Evolutionary conservation across 2,113 vertebrate species (phyloP), one percentile per base, ranked within the genome.

Genomic region (Myodes glareolus): DNA sequence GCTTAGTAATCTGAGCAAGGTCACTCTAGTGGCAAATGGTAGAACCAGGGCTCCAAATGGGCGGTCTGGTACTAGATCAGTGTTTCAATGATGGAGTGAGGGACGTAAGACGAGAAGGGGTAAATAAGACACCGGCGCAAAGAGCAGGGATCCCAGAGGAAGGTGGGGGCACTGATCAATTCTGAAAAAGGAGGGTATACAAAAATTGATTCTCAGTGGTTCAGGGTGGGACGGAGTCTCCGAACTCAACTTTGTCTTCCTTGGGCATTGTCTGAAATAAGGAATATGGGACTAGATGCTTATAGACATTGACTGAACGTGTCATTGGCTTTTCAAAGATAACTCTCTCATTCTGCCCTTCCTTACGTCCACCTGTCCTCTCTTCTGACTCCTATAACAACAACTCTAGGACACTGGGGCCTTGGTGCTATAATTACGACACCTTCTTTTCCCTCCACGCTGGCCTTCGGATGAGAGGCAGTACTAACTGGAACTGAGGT

Each of bases 401-500:
- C 11, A 55, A 31, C 2, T 0, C 8, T 61, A n/a, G 31, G 42
- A 1, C 29, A 2, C 5, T 47, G 2, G 42, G 39, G 5, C 27
- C 61, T 86, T 47, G 29, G 9, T 39, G 21, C 42, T 58, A 25
- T 93, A 47, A 76, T 73, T 17, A 84, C 17, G 58, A 33, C 1
- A 31, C 23, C 55, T 80, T 7, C 7, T 31, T 47, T 88, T 7
- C 16, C 5, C 31, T 91, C 36, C 25, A 50, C 0, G 3, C 25
- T 75, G 25, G 39, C 16, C 29, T 84, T 42, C 25, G 29, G 42
- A 58, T 77, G 68, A 87, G 42, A 65, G 8, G 29, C n/a, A 23
- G 42, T 58, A 4, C n/a, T 77, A 72, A 70, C 47, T 10, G 19
- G 72, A 94, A 5, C 5, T 33, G 29, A 61, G 39, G 47, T 52